Evolutionary conservation across 1,140 invertebrate species (phyloP), one percentile per base, ranked within the genome.

Genomic region (Ceratina japonica): DNA sequence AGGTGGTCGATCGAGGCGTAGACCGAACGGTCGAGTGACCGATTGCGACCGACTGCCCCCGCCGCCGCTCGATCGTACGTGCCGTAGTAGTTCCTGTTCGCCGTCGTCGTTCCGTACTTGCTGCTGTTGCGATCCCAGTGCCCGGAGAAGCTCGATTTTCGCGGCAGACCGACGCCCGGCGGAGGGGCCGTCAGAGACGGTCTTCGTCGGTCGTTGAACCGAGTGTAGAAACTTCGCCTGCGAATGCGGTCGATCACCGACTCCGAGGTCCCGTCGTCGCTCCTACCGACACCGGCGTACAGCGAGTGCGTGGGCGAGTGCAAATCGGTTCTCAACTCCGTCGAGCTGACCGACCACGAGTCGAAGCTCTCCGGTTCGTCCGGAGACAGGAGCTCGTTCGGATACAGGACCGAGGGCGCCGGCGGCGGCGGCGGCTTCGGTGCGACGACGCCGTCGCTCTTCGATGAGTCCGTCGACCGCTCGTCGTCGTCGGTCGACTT

Each of bases 161-260:
- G 82, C 7, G 92, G 81, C 16, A 88, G 56, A 51, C 65, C 80
- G 13, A 89, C 72, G 27, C 89, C 86, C 2, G 91, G 85, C 27
- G 90, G 83, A 0, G 89, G 79, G 3, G 88, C 81, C 2, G 87
- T 90, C 20, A 92, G 20, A 8, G 90, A 91, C 20, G 85, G 89
- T 71, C 95, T 93, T 61, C 95, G 96, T 85, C 96, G 94, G 85
- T 97, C 96, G 86, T 98, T 97, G 87, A 98, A 98, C 75, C 97
- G 94, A 5, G 95, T 95, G 87, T 97, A 98, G 91, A 97, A 98
- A 89, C 97, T 97, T 89, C 97, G 97, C 22, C 97, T 93, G 82
- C 96, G 93, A 79, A 98, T 98, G 82, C 97, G 93, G 86, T 98
- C 97, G 51, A 95, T 95, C 15, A 98, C 95, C 51, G 95, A 96